Percentiles rank a stretch among this genome's conserved stretches.
Evolutionary conservation across 2,113 vertebrate genomes (phyloP).

Genomic region (Siniperca knerii): DNA sequence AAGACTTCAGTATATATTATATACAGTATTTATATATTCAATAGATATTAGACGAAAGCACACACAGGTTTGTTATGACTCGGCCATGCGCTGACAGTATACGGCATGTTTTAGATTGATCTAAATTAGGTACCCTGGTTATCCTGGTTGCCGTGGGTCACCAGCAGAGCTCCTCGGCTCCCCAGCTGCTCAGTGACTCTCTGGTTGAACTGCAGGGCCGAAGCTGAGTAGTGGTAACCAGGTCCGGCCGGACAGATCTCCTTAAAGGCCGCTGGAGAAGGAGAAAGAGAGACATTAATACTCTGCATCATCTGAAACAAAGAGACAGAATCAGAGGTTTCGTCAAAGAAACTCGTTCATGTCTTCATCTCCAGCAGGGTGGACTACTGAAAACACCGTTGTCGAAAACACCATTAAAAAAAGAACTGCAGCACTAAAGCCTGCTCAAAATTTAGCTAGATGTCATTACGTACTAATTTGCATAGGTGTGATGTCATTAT

Average conservation of each 20-base stretch:
- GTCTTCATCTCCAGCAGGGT: too few relatives aligned
- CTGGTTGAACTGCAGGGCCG: conserved; percentile 87
- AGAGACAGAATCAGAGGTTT: neutral
- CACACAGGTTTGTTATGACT: neutral
- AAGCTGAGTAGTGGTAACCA: conserved; percentile 94
- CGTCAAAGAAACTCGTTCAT: neutral
- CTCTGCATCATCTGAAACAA: neutral
- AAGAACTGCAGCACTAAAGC: too few relatives aligned
- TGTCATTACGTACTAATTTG: too few relatives aligned
- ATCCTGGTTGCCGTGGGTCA: conserved; percentile 18
- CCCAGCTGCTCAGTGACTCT: conserved; percentile 76
- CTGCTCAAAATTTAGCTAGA: too few relatives aligned
- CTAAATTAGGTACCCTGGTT: conserved; percentile 27
- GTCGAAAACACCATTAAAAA: too few relatives aligned
- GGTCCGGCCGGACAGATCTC: conserved; percentile 97
- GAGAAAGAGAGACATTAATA: neutral
- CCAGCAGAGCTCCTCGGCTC: conserved; percentile 68
- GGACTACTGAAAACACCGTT: too few relatives aligned
- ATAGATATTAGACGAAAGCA: neutral
- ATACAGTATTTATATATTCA: too few relatives aligned
- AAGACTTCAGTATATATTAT: too few relatives aligned
- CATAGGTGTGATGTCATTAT: too few relatives aligned
- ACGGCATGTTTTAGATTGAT: neutral
- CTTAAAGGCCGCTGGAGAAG: conserved; percentile 88
- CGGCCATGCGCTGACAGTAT: neutral